phyloP scores from a whole-genome alignment of 1,140 invertebrate species.

The Sminthurides bifidus region DNA sequence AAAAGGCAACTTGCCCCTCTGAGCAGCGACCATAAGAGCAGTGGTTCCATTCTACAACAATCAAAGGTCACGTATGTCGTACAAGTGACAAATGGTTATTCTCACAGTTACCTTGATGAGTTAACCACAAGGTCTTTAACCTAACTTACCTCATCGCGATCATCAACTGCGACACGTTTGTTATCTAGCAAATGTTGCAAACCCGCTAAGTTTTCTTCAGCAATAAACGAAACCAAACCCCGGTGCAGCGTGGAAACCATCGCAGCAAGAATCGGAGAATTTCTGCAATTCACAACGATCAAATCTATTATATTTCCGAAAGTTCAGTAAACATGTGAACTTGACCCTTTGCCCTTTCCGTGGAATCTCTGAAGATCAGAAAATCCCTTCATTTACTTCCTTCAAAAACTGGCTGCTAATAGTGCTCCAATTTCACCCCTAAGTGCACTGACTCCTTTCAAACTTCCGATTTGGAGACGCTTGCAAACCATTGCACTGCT shows the following conservation, averaged over 20 bases:
- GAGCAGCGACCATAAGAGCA: constrained; percentile 74
- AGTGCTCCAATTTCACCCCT: no score
- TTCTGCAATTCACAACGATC: constrained; percentile 9
- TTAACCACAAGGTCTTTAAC: not conserved
- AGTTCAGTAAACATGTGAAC: not conserved
- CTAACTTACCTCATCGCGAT: constrained; percentile 69
- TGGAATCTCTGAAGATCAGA: not conserved
- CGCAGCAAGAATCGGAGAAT: constrained; percentile 58
- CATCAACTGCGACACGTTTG: constrained; percentile 69
- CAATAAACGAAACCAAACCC: constrained; percentile 62
- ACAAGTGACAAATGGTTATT: no score
- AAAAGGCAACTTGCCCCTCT: constrained; percentile 65
- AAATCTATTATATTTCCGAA: not conserved
- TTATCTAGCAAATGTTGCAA: constrained; percentile 68
- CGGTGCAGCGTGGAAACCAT: constrained; percentile 77
- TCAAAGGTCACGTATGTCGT: no score
- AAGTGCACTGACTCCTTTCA: no score
- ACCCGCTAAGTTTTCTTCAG: constrained; percentile 63
- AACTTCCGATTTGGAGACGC: no score
- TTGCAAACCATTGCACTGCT: no score
- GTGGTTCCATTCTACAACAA: constrained; percentile 78
- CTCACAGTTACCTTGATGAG: not conserved
- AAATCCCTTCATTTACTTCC: not conserved
- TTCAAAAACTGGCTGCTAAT: no score
- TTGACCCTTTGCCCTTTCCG: not conserved